Evolutionary conservation across 2,797 vertebrate genomes (phyloP), one percentile per base, ranked within the genome.

Genomic region (Cirrhinus molitorella): DNA sequence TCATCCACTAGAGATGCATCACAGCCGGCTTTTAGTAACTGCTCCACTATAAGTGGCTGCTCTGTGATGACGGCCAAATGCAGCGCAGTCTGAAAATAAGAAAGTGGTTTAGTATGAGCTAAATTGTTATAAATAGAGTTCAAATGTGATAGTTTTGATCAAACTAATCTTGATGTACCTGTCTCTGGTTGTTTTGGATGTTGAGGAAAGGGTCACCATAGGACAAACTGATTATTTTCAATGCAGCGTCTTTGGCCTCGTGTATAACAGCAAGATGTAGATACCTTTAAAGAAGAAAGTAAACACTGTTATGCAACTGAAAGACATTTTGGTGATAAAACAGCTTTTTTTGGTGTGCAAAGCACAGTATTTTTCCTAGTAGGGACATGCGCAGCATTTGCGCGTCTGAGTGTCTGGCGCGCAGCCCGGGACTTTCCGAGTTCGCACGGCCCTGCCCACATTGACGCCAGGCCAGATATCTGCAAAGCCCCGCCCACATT

Each of bases 211-310:
- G 81, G 89, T 97, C 95, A 70, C 95, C 94, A 53, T 91, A 92
- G 25, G 95, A 94, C 80, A 94, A 92, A 17, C 94, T 92, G n/a
- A 99, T 95, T 89, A 97, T 96, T 45, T 94, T 93, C 79, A 90
- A 84, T 55, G 96, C 95, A 87, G 95, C 91, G 17, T 95, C 92
- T 86, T 95, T 96, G 72, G 96, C 96, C 83, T 98, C 96, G 0
- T 99, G 98, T 91, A 99, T 99, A 75, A 99, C 94, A 5, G 97
- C 96, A 87, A 99, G 92, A 89, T 99, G 98, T 79, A 99, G 96
- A 88, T 98, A 93, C 91, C 98, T 99, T 87, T 1, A 76, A 43
- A 67, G 1, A 86, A 7, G 81, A 3, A 77, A 57, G 45, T 17
- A 11, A 61, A 70, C 3, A 34, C 1, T n/a, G 63, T 83, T 55